Percentiles rank a stretch among this genome's conserved stretches.
phyloP scores from a whole-genome alignment of 2,797 vertebrate species.

The Acrocephalus scirpaceus region DNA sequence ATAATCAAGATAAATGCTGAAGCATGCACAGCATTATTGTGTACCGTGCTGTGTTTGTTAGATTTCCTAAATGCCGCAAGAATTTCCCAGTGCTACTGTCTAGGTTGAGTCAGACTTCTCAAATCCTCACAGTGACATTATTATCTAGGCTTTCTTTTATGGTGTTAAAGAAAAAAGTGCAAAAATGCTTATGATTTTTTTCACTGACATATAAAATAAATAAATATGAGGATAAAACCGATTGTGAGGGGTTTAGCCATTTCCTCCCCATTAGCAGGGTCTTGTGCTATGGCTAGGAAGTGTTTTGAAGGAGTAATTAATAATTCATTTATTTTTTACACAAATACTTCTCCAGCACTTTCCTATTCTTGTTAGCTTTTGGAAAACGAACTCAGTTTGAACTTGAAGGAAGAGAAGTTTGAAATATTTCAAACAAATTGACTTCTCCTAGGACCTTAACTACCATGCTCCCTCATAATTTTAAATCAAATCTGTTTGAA shows the following conservation, averaged over 20 bases:
- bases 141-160: neutral
- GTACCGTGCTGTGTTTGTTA: neutral
- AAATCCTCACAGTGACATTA: neutral
- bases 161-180: neutral
- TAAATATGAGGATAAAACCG: neutral
- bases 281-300: neutral
- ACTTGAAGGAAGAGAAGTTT: slow-evolving; percentile 35
- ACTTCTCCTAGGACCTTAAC: slow-evolving; percentile 34
- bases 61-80: rapidly evolving
- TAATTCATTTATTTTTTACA: neutral
- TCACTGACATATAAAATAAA: neutral
- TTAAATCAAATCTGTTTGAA: slow-evolving; percentile 68
- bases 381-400: slow-evolving; percentile 19
- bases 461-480: slow-evolving; percentile 54
- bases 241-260: neutral
- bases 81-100: neutral
- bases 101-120: neutral
- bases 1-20: neutral
- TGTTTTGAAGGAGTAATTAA: neutral
- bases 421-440: slow-evolving; percentile 42
- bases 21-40: neutral
- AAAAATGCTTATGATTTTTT: neutral
- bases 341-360: neutral
- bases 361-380: neutral
- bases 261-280: neutral